These are phyloP conservation scores for Coelopa pilipes DNA, from an alignment of 2,888 invertebrate species.

Conservation along the genomic window DNA sequence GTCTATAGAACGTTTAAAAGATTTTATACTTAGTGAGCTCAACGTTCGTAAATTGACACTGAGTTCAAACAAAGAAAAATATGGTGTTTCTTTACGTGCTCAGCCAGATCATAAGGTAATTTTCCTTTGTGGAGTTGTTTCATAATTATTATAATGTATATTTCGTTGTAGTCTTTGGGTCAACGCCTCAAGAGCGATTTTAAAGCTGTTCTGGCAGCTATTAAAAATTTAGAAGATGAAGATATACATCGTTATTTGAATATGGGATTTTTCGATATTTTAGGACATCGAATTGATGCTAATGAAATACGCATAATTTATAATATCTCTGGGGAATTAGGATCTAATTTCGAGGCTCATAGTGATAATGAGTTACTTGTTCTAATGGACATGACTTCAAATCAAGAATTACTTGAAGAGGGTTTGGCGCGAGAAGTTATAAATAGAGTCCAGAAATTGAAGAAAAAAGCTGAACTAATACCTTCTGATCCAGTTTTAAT, in stretches of 20 bases:
- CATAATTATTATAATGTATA: neutral
- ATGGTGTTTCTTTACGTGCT: conserved; percentile 89
- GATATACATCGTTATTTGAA: conserved; percentile 81
- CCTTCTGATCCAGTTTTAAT: conserved; percentile 91
- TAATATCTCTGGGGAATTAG: conserved; percentile 62
- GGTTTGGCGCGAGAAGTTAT: conserved; percentile 95
- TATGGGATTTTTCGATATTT: conserved; percentile 77
- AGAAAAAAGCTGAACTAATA: conserved; percentile 93
- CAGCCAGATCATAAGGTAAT: conserved; percentile 90
- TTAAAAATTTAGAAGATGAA: conserved; percentile 81
- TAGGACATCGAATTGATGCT: conserved; percentile 80
- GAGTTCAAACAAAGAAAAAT: conserved; percentile 90
- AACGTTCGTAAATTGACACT: conserved; percentile 88
- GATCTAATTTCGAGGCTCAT: conserved; percentile 85
- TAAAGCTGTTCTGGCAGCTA: conserved; percentile 83
- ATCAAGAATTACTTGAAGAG: conserved; percentile 91
- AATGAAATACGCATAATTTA: conserved; percentile 83
- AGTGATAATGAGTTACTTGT: conserved; percentile 91
- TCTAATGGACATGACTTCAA: conserved; percentile 88
- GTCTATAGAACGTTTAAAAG: conserved; percentile 81
- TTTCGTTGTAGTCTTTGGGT: conserved; percentile 71
- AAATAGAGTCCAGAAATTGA: conserved; percentile 93
- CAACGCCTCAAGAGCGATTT: conserved; percentile 89
- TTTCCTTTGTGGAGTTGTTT: neutral
- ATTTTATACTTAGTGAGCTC: conserved; percentile 91